Percentiles rank a stretch among this genome's conserved stretches.
phyloP scores from a whole-genome alignment of 1,140 invertebrate genomes.

The Acromyrmex heyeri region DNA sequence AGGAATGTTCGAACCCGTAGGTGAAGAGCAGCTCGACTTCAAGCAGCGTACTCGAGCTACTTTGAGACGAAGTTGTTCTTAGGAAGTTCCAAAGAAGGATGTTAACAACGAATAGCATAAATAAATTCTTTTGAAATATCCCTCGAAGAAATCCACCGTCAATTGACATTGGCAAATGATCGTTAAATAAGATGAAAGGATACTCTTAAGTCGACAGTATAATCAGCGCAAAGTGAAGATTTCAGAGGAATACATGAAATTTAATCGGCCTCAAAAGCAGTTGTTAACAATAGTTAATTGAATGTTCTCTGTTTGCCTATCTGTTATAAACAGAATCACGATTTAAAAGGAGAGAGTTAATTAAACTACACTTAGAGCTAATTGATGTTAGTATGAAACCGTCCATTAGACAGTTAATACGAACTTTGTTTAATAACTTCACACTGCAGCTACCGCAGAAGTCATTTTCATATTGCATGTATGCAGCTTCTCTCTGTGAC shows the following conservation, averaged over 20 bases:
- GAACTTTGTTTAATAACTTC: constrained; percentile 27
- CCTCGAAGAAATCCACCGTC: not conserved
- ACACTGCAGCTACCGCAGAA: not conserved
- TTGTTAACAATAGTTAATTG: constrained; percentile 6
- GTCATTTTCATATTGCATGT: constrained; percentile 13
- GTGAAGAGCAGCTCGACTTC: constrained; percentile 44
- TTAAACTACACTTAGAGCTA: constrained; percentile 16
- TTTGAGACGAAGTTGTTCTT: constrained; percentile 48
- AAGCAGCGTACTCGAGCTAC: constrained; percentile 23
- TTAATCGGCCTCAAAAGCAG: not conserved
- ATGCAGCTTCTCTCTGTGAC: not conserved
- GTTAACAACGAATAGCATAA: constrained; percentile 43
- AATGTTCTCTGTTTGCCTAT: constrained; percentile 14
- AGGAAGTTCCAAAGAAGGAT: constrained; percentile 34
- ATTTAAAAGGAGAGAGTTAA: not conserved
- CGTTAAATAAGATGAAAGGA: constrained; percentile 17
- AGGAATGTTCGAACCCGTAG: constrained; percentile 51
- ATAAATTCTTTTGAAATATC: constrained; percentile 54
- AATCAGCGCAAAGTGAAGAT: not conserved
- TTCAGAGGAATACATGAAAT: not conserved
- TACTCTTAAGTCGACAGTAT: not conserved
- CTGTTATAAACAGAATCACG: not conserved
- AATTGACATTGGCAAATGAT: constrained; percentile 17
- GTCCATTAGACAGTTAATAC: constrained; percentile 13
- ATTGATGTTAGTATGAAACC: not conserved